Percentiles rank a stretch among this genome's conserved stretches.
phyloP scores from a whole-genome alignment of 2,888 invertebrate genomes.

The Mesoligia furuncula region DNA sequence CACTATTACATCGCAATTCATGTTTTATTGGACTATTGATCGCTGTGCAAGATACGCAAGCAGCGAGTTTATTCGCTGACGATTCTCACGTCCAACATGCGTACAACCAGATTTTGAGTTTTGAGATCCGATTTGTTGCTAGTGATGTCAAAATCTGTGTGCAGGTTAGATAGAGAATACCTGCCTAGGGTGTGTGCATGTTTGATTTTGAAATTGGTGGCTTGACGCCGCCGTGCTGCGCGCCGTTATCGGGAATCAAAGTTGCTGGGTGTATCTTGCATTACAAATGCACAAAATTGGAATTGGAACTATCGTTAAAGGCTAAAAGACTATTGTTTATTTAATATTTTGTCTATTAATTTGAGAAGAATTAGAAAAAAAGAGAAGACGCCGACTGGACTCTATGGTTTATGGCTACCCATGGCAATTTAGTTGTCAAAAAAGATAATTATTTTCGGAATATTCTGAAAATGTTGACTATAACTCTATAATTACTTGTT shows the following conservation, averaged over 20 bases:
- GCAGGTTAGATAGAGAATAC: too few relatives aligned
- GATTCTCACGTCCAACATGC: background rate
- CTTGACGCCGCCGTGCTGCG: too few relatives aligned
- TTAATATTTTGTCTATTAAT: background rate
- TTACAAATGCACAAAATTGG: background rate
- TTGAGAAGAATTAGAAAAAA: slow-evolving; percentile 37
- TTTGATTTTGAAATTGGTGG: background rate
- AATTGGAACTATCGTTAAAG: background rate
- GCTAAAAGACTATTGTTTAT: slow-evolving; percentile 10
- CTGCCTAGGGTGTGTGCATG: background rate
- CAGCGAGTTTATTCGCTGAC: background rate
- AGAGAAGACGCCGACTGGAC: slow-evolving; percentile 62
- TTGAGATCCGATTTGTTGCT: background rate
- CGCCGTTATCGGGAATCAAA: background rate
- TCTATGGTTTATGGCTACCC: slow-evolving; percentile 66
- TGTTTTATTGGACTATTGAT: background rate
- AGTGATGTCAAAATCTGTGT: background rate
- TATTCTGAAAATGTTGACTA: slow-evolving; percentile 74
- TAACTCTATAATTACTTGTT: slow-evolving; percentile 65
- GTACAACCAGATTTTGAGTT: background rate
- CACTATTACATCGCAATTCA: background rate
- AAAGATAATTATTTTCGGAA: slow-evolving; percentile 68
- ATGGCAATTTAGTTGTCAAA: slow-evolving; percentile 74
- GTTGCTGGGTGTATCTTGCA: background rate
- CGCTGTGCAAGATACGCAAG: background rate